These are phyloP conservation scores for Dysdera silvatica DNA, from an alignment of 1,140 invertebrate genomes.

Conservation along the genomic window DNA sequence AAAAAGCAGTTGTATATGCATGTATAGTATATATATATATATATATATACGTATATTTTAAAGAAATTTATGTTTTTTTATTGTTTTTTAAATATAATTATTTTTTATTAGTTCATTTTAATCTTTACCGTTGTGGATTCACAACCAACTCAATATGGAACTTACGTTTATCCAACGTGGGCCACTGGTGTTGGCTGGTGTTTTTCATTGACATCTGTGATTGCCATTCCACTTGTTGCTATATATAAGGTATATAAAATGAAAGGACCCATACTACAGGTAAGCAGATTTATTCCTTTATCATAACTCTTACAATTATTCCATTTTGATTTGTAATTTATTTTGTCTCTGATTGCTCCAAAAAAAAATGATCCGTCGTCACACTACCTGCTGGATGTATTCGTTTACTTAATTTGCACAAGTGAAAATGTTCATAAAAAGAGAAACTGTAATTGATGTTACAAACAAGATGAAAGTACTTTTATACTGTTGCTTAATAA, in stretches of 20 bases:
- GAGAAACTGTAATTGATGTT: too few species aligned
- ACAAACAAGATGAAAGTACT: too few species aligned
- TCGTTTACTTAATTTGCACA: too few species aligned
- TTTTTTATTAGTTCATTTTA: constrained; percentile 39
- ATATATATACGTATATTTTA: background rate
- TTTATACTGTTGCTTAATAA: too few species aligned
- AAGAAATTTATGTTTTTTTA: background rate
- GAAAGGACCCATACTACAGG: constrained; percentile 40
- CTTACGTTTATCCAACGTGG: constrained; percentile 42
- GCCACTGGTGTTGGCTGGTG: constrained; percentile 42
- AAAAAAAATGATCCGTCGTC: too few species aligned
- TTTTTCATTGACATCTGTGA: constrained; percentile 40
- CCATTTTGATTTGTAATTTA: too few species aligned
- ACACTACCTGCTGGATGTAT: too few species aligned
- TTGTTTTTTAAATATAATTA: background rate
- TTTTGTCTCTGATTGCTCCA: too few species aligned
- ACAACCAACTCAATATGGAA: constrained; percentile 40
- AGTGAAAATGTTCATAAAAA: too few species aligned
- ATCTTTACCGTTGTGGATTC: constrained; percentile 42
- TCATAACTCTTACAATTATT: background rate
- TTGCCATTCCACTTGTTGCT: constrained; percentile 41
- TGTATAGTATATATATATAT: background rate
- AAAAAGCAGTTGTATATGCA: background rate
- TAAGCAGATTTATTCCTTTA: constrained; percentile 36
- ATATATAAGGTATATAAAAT: constrained; percentile 33